Evolutionary conservation across 2,113 vertebrate genomes (phyloP), one percentile per base, ranked within the genome.

Genomic region (Henicopernis longicauda): DNA sequence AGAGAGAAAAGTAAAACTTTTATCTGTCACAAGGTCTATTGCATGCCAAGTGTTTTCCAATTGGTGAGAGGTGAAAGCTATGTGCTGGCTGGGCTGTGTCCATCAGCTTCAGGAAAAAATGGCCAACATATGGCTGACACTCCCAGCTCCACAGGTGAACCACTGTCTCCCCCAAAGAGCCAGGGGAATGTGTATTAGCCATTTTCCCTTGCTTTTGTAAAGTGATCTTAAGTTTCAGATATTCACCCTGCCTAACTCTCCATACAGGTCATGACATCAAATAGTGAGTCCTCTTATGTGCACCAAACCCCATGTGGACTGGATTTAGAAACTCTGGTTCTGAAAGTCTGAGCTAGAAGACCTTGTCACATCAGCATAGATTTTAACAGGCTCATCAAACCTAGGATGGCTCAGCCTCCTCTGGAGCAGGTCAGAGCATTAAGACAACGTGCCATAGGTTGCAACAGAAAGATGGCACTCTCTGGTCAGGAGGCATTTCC

Each of bases 251-350:
- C 20, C 18, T 42, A 70, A 52, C 10, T 10, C 26, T 50, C 18
- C 2, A 4, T 13, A 55, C 11, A 47, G 38, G 34, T n/a, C 26
- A 70, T 2, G 3, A 18, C 0, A 1, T 45, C 36, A 22, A 85
- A n/a, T 1, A 18, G 7, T 7, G 20, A 29, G 20, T 11, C 7
- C 31, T 29, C 47, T 34, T 31, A n/a, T 3, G 5, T 38, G 13
- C 76, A 69, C 4, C 20, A 84, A 77, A 57, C 3, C 11, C 7
- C 3, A 21, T 3, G 4, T 19, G 23, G 13, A 32, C 19, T 55
- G 34, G 16, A 32, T 77, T 72, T 58, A 82, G 49, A 69, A 92
- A 31, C 45, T 44, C 40, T 34, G 7, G 1, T 38, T 90, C 57
- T 47, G 20, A 62, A 83, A 78, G 26, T n/a, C 57, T 71, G n/a